Conservation (phyloP, 2,113 vertebrate species). For the Zapus hudsonius region DNA sequence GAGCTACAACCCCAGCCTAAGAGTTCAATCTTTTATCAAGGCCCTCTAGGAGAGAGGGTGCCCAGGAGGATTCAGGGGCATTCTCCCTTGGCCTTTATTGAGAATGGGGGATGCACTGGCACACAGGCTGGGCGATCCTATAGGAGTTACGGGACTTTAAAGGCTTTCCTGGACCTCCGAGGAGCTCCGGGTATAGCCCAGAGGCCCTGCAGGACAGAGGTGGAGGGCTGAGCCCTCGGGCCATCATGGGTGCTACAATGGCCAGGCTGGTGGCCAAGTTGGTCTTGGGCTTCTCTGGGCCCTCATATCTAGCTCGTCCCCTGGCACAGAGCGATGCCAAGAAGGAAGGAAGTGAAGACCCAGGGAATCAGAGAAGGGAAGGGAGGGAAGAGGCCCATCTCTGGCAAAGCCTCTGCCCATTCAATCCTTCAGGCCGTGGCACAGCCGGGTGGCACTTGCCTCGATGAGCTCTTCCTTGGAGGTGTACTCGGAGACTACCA, state of each 20-base stretch:
- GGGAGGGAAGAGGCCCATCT: not conserved
- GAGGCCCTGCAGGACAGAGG: not conserved
- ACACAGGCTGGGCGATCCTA: not conserved
- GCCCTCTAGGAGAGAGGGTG: not conserved
- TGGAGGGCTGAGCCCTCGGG: no score
- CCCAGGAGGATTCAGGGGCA: no score
- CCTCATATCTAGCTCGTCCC: not conserved
- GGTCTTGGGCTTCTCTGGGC: not conserved
- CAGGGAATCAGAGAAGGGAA: not conserved
- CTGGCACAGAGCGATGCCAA: not conserved
- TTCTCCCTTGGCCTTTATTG: not conserved
- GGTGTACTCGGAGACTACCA: slow-evolving; percentile 88
- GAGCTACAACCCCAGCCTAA: no score
- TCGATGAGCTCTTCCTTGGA: slow-evolving; percentile 93
- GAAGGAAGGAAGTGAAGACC: not conserved
- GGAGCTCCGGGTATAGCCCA: not conserved
- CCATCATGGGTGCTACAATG: not conserved
- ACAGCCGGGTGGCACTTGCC: slow-evolving; percentile 72
- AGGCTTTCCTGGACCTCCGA: not conserved
- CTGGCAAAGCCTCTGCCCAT: not conserved
- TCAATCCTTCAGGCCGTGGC: not conserved
- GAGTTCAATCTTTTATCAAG: not conserved
- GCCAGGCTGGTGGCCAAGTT: not conserved
- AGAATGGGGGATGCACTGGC: not conserved
- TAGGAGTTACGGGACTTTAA: not conserved